Conservation (phyloP, 2,888 invertebrate genomes). For the Agonopterix alstromeriana region DNA sequence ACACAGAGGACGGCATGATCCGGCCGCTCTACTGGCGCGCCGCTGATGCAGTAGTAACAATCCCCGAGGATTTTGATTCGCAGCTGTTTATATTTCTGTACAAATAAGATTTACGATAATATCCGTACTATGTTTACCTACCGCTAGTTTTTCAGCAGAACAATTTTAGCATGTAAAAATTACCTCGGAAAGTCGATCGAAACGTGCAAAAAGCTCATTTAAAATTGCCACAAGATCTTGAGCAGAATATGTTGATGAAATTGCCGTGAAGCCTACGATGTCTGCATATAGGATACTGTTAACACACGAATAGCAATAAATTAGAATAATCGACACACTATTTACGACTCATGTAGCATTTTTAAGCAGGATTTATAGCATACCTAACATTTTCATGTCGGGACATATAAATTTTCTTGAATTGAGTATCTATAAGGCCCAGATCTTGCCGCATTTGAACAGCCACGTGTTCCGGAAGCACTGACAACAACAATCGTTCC, state of each 20-base stretch:
- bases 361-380: slow-evolving; percentile 23
- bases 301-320: not conserved
- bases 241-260: slow-evolving; percentile 95
- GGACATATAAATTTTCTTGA: slow-evolving; percentile 98
- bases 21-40: slow-evolving; percentile 91
- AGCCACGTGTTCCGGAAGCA: slow-evolving; percentile 96
- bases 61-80: slow-evolving; percentile 97
- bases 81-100: slow-evolving; percentile 93
- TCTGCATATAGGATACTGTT: slow-evolving; percentile 96
- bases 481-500: slow-evolving; percentile 94
- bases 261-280: slow-evolving; percentile 98
- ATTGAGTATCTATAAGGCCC: slow-evolving; percentile 94
- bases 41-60: slow-evolving; percentile 98
- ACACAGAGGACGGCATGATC: slow-evolving; percentile 96
- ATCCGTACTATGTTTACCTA: not conserved
- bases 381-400: slow-evolving; percentile 97
- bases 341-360: not conserved
- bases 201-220: slow-evolving; percentile 96
- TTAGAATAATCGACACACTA: not conserved
- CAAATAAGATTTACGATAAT: slow-evolving; percentile 14
- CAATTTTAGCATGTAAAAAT: slow-evolving; percentile 20
- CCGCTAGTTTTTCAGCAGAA: not conserved
- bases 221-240: slow-evolving; percentile 96
- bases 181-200: slow-evolving; percentile 92
- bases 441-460: slow-evolving; percentile 97